These are phyloP conservation scores for Tenualosa thibaudeaui DNA, from an alignment of 2,797 vertebrate genomes.

Conservation along the genomic window DNA sequence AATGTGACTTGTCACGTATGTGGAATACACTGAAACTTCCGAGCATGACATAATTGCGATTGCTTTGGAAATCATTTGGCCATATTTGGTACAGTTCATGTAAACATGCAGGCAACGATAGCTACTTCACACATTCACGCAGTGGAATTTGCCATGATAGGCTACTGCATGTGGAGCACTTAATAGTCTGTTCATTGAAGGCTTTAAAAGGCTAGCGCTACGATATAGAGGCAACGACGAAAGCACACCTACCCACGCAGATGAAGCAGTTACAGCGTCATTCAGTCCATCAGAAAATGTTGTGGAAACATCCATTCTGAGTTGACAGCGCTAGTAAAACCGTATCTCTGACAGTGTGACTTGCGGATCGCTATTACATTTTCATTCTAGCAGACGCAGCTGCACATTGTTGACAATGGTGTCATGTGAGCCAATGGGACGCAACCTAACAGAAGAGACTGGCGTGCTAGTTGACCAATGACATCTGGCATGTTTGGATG, in stretches of 20 bases:
- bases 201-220: background rate
- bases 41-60: background rate
- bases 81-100: background rate
- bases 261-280: background rate
- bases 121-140: background rate
- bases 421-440: background rate
- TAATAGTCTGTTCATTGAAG: background rate
- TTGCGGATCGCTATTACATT: background rate
- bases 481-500: background rate
- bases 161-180: background rate
- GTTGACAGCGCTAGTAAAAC: background rate
- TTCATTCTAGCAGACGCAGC: background rate
- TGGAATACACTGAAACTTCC: no score
- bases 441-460: background rate
- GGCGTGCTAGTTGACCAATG: background rate
- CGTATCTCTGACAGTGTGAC: background rate
- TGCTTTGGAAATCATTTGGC: background rate
- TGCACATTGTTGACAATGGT: background rate
- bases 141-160: background rate
- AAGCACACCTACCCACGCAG: conserved; percentile 2
- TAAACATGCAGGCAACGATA: background rate
- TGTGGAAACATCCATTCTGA: background rate
- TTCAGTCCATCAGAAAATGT: background rate
- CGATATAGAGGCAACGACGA: background rate
- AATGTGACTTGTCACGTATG: no score